phyloP scores from a whole-genome alignment of 2,888 invertebrate genomes.

The Nephrotoma flavescens region DNA sequence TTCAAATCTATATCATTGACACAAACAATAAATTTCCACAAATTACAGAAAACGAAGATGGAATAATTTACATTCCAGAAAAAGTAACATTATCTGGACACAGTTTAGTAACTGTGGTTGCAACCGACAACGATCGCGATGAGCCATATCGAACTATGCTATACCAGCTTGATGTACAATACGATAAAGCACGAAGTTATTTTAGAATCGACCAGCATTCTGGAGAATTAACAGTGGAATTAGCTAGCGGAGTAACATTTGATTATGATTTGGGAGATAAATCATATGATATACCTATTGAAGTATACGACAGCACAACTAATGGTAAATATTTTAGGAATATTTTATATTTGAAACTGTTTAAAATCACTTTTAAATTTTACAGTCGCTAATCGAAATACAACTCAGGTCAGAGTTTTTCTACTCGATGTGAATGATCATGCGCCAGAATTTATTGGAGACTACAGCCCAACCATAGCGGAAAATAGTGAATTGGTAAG shows the following conservation, averaged over 20 bases:
- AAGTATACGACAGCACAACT: neutral
- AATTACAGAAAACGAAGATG: constrained; percentile 9
- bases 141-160: constrained; percentile 8
- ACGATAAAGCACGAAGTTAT: constrained; percentile 29
- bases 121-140: constrained; percentile 43
- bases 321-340: neutral
- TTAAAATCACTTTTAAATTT: neutral
- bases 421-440: constrained; percentile 39
- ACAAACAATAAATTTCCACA: constrained; percentile 42
- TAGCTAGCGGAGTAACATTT: constrained; percentile 31
- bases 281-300: constrained; percentile 30
- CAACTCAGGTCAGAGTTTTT: constrained; percentile 26
- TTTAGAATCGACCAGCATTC: constrained; percentile 36
- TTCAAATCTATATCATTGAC: constrained; percentile 41
- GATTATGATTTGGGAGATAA: constrained; percentile 38
- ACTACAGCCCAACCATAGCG: constrained; percentile 16
- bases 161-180: constrained; percentile 2
- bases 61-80: constrained; percentile 34
- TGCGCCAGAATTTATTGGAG: constrained; percentile 35
- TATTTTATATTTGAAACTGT: constrained; percentile 20
- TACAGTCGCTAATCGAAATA: constrained; percentile 17
- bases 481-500: constrained; percentile 18
- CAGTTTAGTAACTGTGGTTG: constrained; percentile 29
- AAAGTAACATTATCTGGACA: constrained; percentile 31
- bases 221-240: constrained; percentile 34